Evolutionary conservation across 2,888 invertebrate genomes (phyloP).

Genomic region (Synanthedon formicaeformis): DNA sequence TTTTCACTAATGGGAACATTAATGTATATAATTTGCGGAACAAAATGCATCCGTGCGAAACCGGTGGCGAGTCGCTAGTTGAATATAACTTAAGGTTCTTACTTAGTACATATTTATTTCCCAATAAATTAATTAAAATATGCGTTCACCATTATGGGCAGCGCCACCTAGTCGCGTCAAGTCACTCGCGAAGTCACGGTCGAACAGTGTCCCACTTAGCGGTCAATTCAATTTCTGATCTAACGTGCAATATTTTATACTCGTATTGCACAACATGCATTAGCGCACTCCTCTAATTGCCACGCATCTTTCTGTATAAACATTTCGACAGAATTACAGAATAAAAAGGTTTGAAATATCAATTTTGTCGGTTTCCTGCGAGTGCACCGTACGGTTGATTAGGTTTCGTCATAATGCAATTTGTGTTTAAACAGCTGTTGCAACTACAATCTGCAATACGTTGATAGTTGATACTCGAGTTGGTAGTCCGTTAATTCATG

Average conservation of each 20-base stretch:
- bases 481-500: background rate
- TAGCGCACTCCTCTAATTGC: background rate
- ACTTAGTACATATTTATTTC: slow-evolving; percentile 5
- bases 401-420: background rate
- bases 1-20: too few species aligned
- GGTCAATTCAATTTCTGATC: slow-evolving; percentile 11
- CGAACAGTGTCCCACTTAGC: slow-evolving; percentile 40
- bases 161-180: background rate
- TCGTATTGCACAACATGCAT: background rate
- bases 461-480: background rate
- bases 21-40: too few species aligned
- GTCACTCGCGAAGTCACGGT: slow-evolving; percentile 34
- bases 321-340: background rate
- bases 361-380: background rate
- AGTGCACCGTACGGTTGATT: background rate
- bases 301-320: background rate
- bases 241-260: background rate
- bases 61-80: too few species aligned
- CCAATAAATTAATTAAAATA: slow-evolving; percentile 4
- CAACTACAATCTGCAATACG: slow-evolving; percentile 3
- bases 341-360: background rate
- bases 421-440: slow-evolving; percentile 2
- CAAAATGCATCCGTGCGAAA: too few species aligned
- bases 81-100: slow-evolving; percentile 2
- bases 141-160: background rate